Evolutionary conservation across 2,888 invertebrate species (phyloP).

Genomic region (Drosophila neutralis): DNA sequence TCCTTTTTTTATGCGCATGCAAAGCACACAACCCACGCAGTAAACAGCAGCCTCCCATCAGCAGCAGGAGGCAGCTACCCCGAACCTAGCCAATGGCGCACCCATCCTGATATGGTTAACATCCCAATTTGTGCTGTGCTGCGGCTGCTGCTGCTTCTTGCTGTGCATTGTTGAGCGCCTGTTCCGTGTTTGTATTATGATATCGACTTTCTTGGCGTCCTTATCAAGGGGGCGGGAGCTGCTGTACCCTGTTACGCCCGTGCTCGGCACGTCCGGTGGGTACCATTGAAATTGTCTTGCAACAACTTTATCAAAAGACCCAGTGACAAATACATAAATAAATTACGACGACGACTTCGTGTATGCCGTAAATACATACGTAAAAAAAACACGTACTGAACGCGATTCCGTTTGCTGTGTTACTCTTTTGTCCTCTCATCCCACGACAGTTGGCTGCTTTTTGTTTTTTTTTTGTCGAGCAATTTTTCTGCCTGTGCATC

Average conservation of each 20-base stretch:
- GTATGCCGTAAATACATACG: slow-evolving; percentile 10
- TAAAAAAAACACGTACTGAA: slow-evolving; percentile 39
- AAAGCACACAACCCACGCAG: slow-evolving; percentile 74
- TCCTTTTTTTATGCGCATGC: slow-evolving; percentile 47
- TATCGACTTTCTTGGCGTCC: slow-evolving; percentile 72
- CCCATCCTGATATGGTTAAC: slow-evolving; percentile 34
- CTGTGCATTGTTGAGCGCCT: slow-evolving; percentile 72
- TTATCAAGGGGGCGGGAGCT: slow-evolving; percentile 59
- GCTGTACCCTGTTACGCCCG: neutral
- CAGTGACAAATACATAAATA: slow-evolving; percentile 74
- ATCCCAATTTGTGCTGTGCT: slow-evolving; percentile 49
- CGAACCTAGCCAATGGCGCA: neutral
- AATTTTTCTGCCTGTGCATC: slow-evolving; percentile 21
- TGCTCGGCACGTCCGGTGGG: slow-evolving; percentile 45
- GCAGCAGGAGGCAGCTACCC: slow-evolving; percentile 4
- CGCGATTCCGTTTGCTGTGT: slow-evolving; percentile 34
- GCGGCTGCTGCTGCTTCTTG: slow-evolving; percentile 35
- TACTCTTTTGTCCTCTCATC: slow-evolving; percentile 2
- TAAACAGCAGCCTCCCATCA: slow-evolving; percentile 47
- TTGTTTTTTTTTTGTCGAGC: neutral
- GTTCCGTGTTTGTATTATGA: slow-evolving; percentile 79
- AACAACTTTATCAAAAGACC: slow-evolving; percentile 76
- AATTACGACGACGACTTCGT: slow-evolving; percentile 57
- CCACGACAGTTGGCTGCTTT: slow-evolving; percentile 1
- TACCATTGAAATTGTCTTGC: slow-evolving; percentile 65